Evolutionary conservation across 2,888 invertebrate genomes (phyloP).

Genomic region (Cecidostiba fungosa): DNA sequence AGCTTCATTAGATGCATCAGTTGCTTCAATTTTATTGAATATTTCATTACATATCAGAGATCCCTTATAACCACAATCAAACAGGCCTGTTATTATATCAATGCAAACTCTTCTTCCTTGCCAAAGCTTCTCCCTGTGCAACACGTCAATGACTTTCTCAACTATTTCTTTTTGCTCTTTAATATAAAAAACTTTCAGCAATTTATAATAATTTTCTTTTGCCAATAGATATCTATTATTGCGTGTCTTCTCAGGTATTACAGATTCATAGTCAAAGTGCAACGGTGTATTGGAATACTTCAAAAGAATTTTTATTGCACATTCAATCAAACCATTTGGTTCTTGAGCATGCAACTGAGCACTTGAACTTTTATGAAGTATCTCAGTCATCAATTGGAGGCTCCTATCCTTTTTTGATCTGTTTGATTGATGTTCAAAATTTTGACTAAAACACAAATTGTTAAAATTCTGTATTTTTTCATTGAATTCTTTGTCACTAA

Average conservation of each 20-base stretch:
- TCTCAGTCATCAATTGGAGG: conserved; percentile 65
- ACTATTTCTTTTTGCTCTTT: conserved; percentile 75
- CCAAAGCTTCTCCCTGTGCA: conserved; percentile 79
- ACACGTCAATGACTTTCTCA: conserved; percentile 76
- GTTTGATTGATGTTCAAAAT: conserved; percentile 22
- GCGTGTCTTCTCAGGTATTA: conserved; percentile 69
- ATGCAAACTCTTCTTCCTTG: conserved; percentile 78
- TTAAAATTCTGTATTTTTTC: conserved; percentile 67
- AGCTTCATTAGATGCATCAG: conserved; percentile 71
- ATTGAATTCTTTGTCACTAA: conserved; percentile 66
- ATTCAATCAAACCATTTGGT: conserved; percentile 67
- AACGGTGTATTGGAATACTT: conserved; percentile 66
- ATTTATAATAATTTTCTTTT: conserved; percentile 68
- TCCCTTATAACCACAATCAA: conserved; percentile 68
- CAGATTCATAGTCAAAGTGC: conserved; percentile 33
- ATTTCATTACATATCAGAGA: conserved; percentile 68
- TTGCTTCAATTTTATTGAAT: conserved; percentile 69
- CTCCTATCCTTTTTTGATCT: conserved; percentile 62
- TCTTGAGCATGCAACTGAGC: conserved; percentile 66
- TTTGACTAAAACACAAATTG: conserved; percentile 38
- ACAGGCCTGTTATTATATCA: conserved; percentile 74
- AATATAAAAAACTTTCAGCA: conserved; percentile 71
- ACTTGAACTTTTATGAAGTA: conserved; percentile 66
- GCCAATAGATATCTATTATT: conserved; percentile 68
- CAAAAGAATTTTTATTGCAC: conserved; percentile 69